Conservation (phyloP, 2,888 invertebrate genomes). For the Aradus depressus region DNA sequence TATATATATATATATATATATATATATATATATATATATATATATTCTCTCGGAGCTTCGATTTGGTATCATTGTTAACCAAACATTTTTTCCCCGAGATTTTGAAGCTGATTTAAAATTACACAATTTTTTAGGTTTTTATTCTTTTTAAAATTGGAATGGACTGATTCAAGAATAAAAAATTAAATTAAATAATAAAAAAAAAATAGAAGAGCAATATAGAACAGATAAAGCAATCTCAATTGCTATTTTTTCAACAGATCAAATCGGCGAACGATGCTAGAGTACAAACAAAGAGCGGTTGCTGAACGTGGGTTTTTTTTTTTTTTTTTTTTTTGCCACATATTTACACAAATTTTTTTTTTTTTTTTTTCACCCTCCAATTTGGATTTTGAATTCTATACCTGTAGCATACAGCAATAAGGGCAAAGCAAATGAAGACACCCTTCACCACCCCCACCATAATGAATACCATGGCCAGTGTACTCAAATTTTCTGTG, state of each 20-base stretch:
- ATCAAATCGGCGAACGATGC: constrained; percentile 13
- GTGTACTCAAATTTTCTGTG: constrained; percentile 69
- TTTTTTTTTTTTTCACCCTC: constrained; percentile 11
- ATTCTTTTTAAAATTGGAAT: no score
- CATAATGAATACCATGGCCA: constrained; percentile 84
- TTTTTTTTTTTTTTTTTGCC: background rate
- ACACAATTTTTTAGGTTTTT: no score
- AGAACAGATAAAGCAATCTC: constrained; percentile 13
- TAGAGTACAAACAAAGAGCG: constrained; percentile 13
- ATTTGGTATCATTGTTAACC: no score
- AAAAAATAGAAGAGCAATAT: constrained; percentile 21
- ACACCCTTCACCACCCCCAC: constrained; percentile 84
- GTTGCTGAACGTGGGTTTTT: no score
- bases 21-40: no score
- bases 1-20: no score
- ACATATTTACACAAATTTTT: background rate
- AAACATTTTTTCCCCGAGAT: no score
- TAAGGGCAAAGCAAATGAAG: constrained; percentile 90
- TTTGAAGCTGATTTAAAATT: no score
- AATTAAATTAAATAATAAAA: no score
- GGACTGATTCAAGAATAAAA: no score
- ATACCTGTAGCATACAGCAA: constrained; percentile 93
- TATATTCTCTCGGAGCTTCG: no score
- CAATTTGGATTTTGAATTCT: constrained; percentile 30
- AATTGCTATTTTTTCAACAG: background rate